A percentile compares a stretch with the other conserved stretches of the same genome.
Evolutionary conservation across 1,140 invertebrate species (phyloP).

Genomic region (Luehdorfia chinensis): DNA sequence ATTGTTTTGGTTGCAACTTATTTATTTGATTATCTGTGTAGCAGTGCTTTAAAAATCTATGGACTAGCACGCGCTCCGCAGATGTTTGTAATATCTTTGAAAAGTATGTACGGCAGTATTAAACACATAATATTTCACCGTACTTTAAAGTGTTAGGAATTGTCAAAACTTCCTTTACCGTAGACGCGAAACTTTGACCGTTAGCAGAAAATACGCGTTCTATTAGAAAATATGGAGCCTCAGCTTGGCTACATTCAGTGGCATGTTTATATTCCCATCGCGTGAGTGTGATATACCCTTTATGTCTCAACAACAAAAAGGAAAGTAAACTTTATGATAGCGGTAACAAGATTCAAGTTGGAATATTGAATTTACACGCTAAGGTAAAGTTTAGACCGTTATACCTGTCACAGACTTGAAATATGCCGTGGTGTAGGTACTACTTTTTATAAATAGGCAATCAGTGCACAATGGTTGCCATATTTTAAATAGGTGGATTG

Average conservation of each 20-base stretch:
- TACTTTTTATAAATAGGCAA: constrained; percentile 43
- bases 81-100: not conserved
- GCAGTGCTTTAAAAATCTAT: too few relatives aligned
- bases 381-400: constrained; percentile 39
- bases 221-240: constrained; percentile 61
- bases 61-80: too few relatives aligned
- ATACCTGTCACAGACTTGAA: constrained; percentile 43
- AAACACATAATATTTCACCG: constrained; percentile 25
- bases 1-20: too few relatives aligned
- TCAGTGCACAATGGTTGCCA: constrained; percentile 26
- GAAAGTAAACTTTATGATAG: constrained; percentile 30
- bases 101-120: constrained; percentile 5
- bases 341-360: constrained; percentile 33
- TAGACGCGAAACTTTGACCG: constrained; percentile 56
- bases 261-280: constrained; percentile 68
- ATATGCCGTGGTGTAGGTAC: constrained; percentile 38
- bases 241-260: constrained; percentile 40
- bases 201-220: constrained; percentile 63
- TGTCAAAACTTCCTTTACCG: constrained; percentile 32
- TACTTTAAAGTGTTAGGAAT: constrained; percentile 39
- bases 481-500: not conserved
- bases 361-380: constrained; percentile 18
- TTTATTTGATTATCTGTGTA: too few relatives aligned
- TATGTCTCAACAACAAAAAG: constrained; percentile 30
- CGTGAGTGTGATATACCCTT: constrained; percentile 55